Conservation (phyloP, 2,888 invertebrate genomes). For the Cylloceria caligata region DNA sequence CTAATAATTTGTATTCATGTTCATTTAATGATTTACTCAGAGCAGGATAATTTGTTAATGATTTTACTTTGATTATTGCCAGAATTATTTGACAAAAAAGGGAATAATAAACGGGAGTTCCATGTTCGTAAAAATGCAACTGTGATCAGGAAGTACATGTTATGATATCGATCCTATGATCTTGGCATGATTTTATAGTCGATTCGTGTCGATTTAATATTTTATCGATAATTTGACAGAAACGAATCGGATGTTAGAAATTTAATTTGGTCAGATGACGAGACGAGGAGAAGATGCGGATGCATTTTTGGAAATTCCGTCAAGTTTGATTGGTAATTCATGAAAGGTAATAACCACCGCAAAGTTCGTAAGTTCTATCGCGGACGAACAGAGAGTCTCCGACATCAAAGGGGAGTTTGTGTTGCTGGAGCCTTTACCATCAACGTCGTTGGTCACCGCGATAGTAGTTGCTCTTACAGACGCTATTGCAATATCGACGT, state of each 20-base stretch:
- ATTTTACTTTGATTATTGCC: too few species aligned
- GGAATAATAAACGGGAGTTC: too few species aligned
- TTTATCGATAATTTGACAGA: neutral
- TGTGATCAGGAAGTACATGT: neutral
- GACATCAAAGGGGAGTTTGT: constrained; percentile 48
- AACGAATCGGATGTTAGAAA: neutral
- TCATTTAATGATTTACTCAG: too few species aligned
- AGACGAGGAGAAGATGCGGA: neutral
- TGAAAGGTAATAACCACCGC: constrained; percentile 41
- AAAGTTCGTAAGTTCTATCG: constrained; percentile 47
- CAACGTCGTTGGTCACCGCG: constrained; percentile 28
- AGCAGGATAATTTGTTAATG: too few species aligned
- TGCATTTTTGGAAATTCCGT: neutral
- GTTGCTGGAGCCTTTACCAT: constrained; percentile 19
- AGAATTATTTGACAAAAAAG: too few species aligned
- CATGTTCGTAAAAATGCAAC: too few species aligned
- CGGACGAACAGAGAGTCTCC: constrained; percentile 8
- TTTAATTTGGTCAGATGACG: neutral
- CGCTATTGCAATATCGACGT: constrained; percentile 30
- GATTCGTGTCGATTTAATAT: neutral
- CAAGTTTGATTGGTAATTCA: constrained; percentile 23
- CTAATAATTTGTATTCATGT: too few species aligned
- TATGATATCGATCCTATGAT: neutral
- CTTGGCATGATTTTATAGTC: neutral
- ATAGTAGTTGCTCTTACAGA: constrained; percentile 45